Base-by-base conservation (phyloP, 2,797 vertebrate species). In the Aplochiton taeniatus region DNA sequence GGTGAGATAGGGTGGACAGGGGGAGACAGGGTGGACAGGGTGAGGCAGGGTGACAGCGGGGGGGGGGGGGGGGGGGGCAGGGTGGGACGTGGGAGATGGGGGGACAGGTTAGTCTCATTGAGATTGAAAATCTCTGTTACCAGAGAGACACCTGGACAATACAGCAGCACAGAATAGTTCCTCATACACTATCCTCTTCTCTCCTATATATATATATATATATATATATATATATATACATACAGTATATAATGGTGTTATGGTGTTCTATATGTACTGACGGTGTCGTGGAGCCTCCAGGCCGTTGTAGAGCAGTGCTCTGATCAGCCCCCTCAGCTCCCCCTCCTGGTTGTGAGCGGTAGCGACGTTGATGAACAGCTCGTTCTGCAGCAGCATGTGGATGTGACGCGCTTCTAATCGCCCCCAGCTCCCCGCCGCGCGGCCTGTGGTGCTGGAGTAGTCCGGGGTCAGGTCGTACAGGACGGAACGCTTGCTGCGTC, bases 341-440 rank as follows among this genome's bases (percentile, higher is more conserved):
- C 96, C 96, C 12, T 98, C 96, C 0, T 78, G 89, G 84, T 89
- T 93, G 81, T 96, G 94, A 0, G 90, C 77, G 0, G 96, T 99
- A 75, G 93, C 96, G 82, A 97, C 91, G 0, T 98, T 98, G 83
- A 99, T 90, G 81, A 99, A 99, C 19, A 99, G 94, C 70, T 98
- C 96, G 0, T 95, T 98, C 91, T 98, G 97, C 73, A 99, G 93
- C 81, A 99, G 90, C 96, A 98, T 98, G 80, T 98, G 97, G 55
- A 94, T 91, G 76, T 97, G 94, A 0, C 96, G 91, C 4, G 95
- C 96, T 0, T 94, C 95, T 74, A 94, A 82, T 0, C 89, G 89
- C 10, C 84, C 89, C 90, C 94, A 96, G 78, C 87, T 58, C 44
- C 96, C 96, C 55, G 16, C 14, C 0, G 81, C 82, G 19, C 11